These are phyloP conservation scores for Cheilinus undulatus DNA, from an alignment of 2,113 vertebrate genomes.

Conservation along the genomic window DNA sequence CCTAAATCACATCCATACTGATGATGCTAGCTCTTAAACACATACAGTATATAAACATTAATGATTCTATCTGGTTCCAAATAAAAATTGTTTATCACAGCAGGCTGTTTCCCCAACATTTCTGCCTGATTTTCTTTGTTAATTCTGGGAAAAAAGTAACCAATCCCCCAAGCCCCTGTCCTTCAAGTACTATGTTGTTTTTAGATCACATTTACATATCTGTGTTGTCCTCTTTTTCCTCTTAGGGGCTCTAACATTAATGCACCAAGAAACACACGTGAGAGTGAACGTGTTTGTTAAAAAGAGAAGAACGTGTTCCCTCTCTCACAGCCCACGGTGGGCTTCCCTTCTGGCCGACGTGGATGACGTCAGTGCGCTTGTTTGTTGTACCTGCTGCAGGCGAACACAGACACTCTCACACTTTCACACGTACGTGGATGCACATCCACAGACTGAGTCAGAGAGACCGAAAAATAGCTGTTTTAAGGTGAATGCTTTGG, in stretches of 20 bases:
- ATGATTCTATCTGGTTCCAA: too few relatives aligned
- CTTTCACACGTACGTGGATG: not conserved
- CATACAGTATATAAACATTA: too few relatives aligned
- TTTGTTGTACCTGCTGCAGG: conserved; percentile 38
- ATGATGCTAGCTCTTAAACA: too few relatives aligned
- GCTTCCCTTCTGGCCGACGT: conserved; percentile 27
- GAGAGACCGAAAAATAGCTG: not conserved
- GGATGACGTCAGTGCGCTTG: conserved; percentile 40
- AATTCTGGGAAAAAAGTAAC: too few relatives aligned
- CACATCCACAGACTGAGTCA: conserved; percentile 6
- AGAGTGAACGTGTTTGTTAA: conserved; percentile 42
- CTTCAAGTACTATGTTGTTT: conserved; percentile 25
- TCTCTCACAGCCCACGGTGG: conserved; percentile 22
- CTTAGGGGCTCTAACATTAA: not conserved
- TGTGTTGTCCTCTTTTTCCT: not conserved
- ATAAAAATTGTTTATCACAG: too few relatives aligned
- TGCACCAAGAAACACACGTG: conserved; percentile 18
- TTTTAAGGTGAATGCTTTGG: conserved; percentile 3
- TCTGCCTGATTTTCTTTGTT: too few relatives aligned
- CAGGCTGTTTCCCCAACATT: too few relatives aligned
- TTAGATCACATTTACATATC: conserved; percentile 33
- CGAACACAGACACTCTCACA: conserved; percentile 4
- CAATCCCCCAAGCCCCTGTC: not conserved
- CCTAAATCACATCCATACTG: too few relatives aligned
- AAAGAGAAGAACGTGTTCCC: conserved; percentile 19